Base-by-base conservation (phyloP, 2,888 invertebrate genomes). In the Melipona beecheii region DNA sequence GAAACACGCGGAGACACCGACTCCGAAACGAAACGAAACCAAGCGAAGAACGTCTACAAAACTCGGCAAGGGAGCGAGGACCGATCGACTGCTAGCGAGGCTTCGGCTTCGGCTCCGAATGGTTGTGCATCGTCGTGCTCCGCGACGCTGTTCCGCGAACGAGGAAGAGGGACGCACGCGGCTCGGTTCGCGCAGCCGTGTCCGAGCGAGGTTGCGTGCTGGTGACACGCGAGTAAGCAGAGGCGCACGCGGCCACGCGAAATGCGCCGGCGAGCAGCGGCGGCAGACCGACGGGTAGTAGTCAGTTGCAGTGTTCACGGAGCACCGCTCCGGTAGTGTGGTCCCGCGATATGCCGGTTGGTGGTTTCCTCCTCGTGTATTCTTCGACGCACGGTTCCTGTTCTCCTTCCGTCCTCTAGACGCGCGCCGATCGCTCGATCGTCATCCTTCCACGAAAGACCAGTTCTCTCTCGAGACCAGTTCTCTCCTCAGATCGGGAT, bases 271-370 rank as follows among this genome's bases (percentile, higher is more conserved):
- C 70, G 2, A 49, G 50, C 60, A 75, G 66, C 75, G 60, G 64
- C 27, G 60, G 64, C 27, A 15, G 24, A 24, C 9, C 36, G 65
- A 43, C 13, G 36, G 65, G 43, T 9, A 24, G 27, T 4, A 56
- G 56, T 64, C 64, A 52, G 60, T 81, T 69, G n/a, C 70, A 81
- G 82, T 83, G 82, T 65, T 75, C 60, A 13, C 31, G 17, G 24
- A 58, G n/a, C 66, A 27, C 17, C 43, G 62, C 49, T 70, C 66
- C 56, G 74, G 43, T 80, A 82, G 82, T 83, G 85, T 73, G 77
- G 74, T 60, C 72, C 76, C 13, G 27, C 69, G 75, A 77, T 84
- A 77, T 84, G 85, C 84, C 84, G 78, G 75, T 78, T 78, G 81
- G 75, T 85, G 85, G 81, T 81, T 75, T 81, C 72, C 69, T 85